These are phyloP conservation scores for Balaeniceps rex DNA, from an alignment of 2,113 vertebrate species.

Conservation along the genomic window DNA sequence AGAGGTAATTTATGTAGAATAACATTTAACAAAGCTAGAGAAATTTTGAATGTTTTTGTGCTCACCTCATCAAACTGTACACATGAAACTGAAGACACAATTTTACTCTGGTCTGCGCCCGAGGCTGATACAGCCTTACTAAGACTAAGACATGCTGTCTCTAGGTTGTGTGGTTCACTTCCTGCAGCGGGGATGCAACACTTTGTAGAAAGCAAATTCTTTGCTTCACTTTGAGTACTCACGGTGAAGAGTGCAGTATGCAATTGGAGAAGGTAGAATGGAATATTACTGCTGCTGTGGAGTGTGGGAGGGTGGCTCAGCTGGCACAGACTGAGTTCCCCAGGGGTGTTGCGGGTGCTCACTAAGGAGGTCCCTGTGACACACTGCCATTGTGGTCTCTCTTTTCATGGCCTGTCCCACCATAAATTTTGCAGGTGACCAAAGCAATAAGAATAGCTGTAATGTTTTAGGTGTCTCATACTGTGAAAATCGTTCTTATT, in stretches of 20 bases:
- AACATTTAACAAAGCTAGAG: background rate
- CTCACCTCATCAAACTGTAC: no score
- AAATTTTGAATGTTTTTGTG: background rate
- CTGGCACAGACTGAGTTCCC: background rate
- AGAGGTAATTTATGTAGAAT: background rate
- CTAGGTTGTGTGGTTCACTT: background rate
- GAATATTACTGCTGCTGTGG: background rate
- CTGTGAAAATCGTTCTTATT: background rate
- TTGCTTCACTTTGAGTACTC: background rate
- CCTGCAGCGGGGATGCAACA: background rate
- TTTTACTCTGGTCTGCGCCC: background rate
- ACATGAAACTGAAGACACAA: background rate
- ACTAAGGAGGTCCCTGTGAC: background rate
- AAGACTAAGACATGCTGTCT: no score
- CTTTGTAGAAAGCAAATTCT: background rate
- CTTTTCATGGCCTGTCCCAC: background rate
- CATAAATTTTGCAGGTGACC: background rate
- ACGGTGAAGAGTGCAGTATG: fast-evolving
- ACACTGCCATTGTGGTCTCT: background rate
- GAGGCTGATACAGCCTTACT: background rate
- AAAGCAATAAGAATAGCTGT: background rate
- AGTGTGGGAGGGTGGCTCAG: background rate
- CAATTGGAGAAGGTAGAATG: background rate
- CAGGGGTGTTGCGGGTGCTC: background rate
- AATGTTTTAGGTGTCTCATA: background rate